Evolutionary conservation across 2,888 invertebrate genomes (phyloP), one percentile per base, ranked within the genome.

Genomic region (Eristalinus sepulchralis): DNA sequence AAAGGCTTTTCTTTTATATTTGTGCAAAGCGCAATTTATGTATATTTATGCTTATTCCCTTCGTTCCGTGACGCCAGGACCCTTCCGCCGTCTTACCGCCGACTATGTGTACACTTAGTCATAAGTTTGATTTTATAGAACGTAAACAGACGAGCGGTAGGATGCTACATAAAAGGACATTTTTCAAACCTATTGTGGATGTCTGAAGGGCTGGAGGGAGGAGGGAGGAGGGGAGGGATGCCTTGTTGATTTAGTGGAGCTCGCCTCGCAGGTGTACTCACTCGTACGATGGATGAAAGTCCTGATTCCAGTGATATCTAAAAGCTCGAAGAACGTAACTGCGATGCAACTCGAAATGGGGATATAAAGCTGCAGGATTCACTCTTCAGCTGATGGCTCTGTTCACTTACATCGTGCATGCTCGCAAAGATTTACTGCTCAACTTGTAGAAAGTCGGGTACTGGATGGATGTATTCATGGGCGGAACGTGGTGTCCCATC

Each of bases 1-100:
- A 66, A 77, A 73, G 79, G 68, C 78, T 83, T 82, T 77, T 62
- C 60, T 72, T 72, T 72, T 77, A 82, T 77, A 70, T 82, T 78
- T 64, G 73, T 79, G 73, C 59, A 78, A 72, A 79, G 62, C 64
- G 47, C 63, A 73, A 83, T 79, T 73, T 83, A 83, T 83, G 72
- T 68, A 63, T 68, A 62, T 72, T 62, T 72, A 70, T 59, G 68
- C 33, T 34, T 64, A 55, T 59, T 75, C 70, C 62, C 10, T 70
- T 36, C 17, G 39, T 17, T 36, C 20, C 34, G 6, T 53, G n/a
- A 6, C 10, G 60, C 6, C 34, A 27, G n/a, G 24, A 3, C 24
- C 8, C 3, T 57, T 20, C 11, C 36, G 1, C 59, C 60, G 20
- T 34, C 27, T 8, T 76, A 59, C 59, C 53, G 34, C 33, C 62